Conservation (phyloP, 2,888 invertebrate genomes). For the Drosophila anomalata region DNA sequence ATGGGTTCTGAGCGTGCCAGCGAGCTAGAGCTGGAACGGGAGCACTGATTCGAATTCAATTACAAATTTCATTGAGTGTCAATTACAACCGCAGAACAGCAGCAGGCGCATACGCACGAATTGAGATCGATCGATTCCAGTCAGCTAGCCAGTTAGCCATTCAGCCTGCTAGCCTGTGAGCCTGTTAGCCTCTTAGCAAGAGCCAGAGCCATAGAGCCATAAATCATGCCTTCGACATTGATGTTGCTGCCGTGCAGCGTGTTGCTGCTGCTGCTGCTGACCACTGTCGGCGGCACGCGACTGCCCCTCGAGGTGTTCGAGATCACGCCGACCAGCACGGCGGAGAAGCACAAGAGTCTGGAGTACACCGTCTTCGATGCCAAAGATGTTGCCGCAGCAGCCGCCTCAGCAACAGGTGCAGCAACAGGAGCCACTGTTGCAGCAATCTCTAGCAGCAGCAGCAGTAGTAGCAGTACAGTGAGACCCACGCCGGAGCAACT, state of each 20-base stretch:
- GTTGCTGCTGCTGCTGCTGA: constrained; percentile 45
- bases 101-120: constrained; percentile 22
- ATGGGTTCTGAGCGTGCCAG: constrained; percentile 37
- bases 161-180: constrained; percentile 16
- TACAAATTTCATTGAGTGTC: constrained; percentile 66
- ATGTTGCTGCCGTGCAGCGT: constrained; percentile 47
- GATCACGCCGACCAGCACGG: constrained; percentile 71
- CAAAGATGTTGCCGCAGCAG: constrained; percentile 57
- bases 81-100: constrained; percentile 67
- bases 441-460: constrained; percentile 25
- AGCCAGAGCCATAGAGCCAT: constrained; percentile 13
- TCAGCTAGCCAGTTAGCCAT: constrained; percentile 14
- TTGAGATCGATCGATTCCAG: constrained; percentile 18
- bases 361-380: constrained; percentile 77
- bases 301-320: constrained; percentile 83
- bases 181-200: background rate
- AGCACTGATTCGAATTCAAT: constrained; percentile 42
- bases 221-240: constrained; percentile 47
- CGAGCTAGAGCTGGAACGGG: constrained; percentile 19
- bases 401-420: constrained; percentile 27
- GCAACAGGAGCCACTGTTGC: constrained; percentile 20
- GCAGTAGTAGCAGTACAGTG: constrained; percentile 11
- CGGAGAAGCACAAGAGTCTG: constrained; percentile 50
- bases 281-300: constrained; percentile 74
- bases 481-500: constrained; percentile 30